These are phyloP conservation scores for Dyspetes luteomarginatus DNA, from an alignment of 2,888 invertebrate species.

Conservation along the genomic window DNA sequence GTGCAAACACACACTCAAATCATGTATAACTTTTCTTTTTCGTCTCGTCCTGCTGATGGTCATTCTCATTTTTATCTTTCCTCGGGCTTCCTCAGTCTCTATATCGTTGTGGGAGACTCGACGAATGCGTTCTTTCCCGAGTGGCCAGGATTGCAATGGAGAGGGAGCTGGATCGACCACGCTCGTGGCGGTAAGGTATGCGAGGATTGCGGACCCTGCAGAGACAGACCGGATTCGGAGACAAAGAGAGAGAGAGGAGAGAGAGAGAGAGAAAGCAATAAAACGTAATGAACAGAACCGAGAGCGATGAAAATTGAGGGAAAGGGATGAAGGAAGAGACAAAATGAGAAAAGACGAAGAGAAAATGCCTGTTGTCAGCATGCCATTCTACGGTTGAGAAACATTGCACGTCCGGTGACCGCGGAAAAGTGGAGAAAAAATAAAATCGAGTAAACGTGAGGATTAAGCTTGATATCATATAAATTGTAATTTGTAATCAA, in stretches of 20 bases:
- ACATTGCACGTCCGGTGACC: not conserved
- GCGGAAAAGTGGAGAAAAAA: not conserved
- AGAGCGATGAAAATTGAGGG: slow-evolving; percentile 31
- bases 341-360: slow-evolving; percentile 52
- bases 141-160: slow-evolving; percentile 52
- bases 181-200: slow-evolving; percentile 81
- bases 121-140: slow-evolving; percentile 65
- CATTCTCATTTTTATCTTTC: slow-evolving; percentile 35
- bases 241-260: slow-evolving; percentile 37
- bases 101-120: slow-evolving; percentile 23
- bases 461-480: slow-evolving; percentile 4
- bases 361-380: slow-evolving; percentile 43
- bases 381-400: slow-evolving; percentile 9
- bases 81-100: slow-evolving; percentile 45
- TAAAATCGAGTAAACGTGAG: slow-evolving; percentile 23
- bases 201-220: slow-evolving; percentile 78
- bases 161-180: slow-evolving; percentile 68
- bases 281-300: slow-evolving; percentile 61
- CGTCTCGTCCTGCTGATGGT: slow-evolving; percentile 5
- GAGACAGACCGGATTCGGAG: slow-evolving; percentile 70
- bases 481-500: too few species aligned
- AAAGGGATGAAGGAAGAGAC: slow-evolving; percentile 40
- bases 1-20: not conserved
- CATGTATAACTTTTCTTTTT: not conserved
- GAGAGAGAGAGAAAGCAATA: slow-evolving; percentile 37